phyloP scores from a whole-genome alignment of 2,888 invertebrate genomes.

The Tanytarsus gracilentus region DNA sequence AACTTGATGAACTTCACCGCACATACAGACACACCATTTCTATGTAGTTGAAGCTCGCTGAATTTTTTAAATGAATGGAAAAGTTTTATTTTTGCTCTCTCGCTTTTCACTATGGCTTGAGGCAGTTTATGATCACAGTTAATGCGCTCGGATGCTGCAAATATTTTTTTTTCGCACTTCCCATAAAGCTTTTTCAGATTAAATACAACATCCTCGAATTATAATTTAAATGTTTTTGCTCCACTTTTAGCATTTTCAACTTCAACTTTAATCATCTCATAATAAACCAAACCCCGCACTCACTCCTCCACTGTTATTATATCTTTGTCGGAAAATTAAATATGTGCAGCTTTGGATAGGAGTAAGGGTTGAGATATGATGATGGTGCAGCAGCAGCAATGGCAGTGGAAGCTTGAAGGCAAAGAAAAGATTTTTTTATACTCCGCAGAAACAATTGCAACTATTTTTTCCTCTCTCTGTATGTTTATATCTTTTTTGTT shows the following conservation, averaged over 20 bases:
- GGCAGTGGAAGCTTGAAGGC: not conserved
- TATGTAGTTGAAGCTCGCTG: no score
- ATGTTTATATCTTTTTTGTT: conserved; percentile 17
- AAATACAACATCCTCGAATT: conserved; percentile 18
- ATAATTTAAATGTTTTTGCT: conserved; percentile 22
- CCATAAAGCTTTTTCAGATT: no score
- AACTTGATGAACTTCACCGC: no score
- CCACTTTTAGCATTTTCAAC: conserved; percentile 6
- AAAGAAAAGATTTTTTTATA: not conserved
- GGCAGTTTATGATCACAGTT: no score
- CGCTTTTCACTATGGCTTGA: no score
- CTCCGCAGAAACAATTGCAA: conserved; percentile 8
- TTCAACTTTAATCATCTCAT: not conserved
- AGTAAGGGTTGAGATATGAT: not conserved
- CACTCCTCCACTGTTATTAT: not conserved
- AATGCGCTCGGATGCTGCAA: no score
- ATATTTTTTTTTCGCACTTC: not conserved
- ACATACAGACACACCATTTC: no score
- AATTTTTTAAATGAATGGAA: no score
- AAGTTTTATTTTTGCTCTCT: no score
- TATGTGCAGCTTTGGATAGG: not conserved
- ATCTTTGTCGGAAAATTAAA: conserved; percentile 7
- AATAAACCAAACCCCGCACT: no score
- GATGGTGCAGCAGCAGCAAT: not conserved
- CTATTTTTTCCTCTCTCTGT: not conserved